phyloP scores from a whole-genome alignment of 2,113 vertebrate species.

The Erythrolamprus reginae region DNA sequence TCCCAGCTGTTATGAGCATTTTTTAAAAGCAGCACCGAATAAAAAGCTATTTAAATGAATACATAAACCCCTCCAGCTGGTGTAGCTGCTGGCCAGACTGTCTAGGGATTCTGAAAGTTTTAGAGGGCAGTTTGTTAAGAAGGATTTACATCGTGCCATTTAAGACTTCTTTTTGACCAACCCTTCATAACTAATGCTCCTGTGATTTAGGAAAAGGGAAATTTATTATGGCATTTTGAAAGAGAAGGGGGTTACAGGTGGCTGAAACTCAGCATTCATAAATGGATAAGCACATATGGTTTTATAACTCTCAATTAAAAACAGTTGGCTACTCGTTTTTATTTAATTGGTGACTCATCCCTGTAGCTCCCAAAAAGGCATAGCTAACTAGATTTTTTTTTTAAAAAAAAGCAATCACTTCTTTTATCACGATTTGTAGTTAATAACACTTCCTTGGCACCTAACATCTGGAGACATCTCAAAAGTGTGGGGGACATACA shows the following conservation, averaged over 20 bases:
- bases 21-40: background rate
- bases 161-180: slow-evolving; percentile 5
- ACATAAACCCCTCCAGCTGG: background rate
- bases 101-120: background rate
- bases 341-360: slow-evolving; percentile 58
- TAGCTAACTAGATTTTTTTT: slow-evolving; percentile 33
- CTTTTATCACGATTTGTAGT: slow-evolving; percentile 36
- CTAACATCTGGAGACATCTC: slow-evolving; percentile 48
- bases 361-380: slow-evolving; percentile 53
- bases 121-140: background rate
- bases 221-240: slow-evolving; percentile 48
- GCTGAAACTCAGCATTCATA: slow-evolving; percentile 58
- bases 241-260: slow-evolving; percentile 32
- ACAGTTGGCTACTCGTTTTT: slow-evolving; percentile 56
- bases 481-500: slow-evolving; percentile 53
- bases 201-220: slow-evolving; percentile 53
- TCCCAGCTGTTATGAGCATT: background rate
- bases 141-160: slow-evolving; percentile 1
- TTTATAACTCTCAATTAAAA: slow-evolving; percentile 63
- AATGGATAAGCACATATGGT: slow-evolving; percentile 56
- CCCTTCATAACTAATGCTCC: slow-evolving; percentile 33
- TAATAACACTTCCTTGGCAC: slow-evolving; percentile 54
- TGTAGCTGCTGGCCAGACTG: background rate
- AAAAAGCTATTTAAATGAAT: background rate
- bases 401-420: slow-evolving; percentile 30